Conservation (phyloP, 2,797 vertebrate species). For the Sebastiscus tertius region DNA sequence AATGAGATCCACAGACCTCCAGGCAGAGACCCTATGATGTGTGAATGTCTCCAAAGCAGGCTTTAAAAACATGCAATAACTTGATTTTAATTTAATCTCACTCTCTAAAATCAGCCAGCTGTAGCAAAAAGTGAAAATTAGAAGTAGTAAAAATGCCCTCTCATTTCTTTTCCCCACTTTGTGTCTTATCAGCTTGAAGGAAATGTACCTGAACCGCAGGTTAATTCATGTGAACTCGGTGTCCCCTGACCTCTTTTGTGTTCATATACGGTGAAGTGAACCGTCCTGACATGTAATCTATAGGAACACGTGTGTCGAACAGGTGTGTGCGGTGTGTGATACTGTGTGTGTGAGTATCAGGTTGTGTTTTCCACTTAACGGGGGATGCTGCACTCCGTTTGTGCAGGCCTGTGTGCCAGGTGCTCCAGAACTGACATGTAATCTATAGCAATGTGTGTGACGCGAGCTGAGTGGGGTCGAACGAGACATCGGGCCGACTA, state of each 20-base stretch:
- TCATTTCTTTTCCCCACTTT: too few relatives aligned
- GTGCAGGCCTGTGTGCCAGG: background rate
- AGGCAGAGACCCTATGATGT: background rate
- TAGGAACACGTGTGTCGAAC: background rate
- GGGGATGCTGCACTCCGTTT: background rate
- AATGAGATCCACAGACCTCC: background rate
- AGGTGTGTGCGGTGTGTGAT: background rate
- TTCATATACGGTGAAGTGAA: too few relatives aligned
- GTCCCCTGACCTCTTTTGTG: background rate
- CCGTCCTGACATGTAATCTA: constrained; percentile 41
- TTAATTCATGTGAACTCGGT: background rate
- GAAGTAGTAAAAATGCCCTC: background rate
- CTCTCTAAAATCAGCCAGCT: background rate
- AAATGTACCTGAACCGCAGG: background rate
- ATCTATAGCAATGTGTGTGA: constrained; percentile 44
- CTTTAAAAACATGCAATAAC: background rate
- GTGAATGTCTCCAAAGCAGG: background rate
- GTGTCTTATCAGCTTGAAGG: background rate
- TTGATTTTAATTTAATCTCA: background rate
- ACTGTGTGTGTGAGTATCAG: background rate
- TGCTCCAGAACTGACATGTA: constrained; percentile 21
- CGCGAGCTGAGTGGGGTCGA: background rate
- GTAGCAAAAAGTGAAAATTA: background rate
- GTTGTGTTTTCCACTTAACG: background rate
- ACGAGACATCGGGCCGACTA: background rate